Conservation (phyloP, 2,888 invertebrate genomes). For the Leistus spinibarbis region DNA sequence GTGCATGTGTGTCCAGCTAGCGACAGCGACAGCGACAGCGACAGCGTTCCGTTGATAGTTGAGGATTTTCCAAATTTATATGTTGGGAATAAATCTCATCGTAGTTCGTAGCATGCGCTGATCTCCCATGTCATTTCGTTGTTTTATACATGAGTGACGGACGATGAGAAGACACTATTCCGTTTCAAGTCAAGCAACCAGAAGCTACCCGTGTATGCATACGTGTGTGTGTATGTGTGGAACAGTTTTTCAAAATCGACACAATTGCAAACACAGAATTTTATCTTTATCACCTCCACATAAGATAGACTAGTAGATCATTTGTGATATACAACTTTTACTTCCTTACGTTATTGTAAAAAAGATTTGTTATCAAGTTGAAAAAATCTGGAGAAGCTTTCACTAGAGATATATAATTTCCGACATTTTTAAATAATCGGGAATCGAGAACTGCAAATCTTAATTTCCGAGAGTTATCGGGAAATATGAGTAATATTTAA, state of each 20-base stretch:
- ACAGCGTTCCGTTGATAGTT: background rate
- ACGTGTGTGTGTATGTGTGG: background rate
- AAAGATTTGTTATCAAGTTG: too few relatives aligned
- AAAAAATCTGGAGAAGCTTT: too few relatives aligned
- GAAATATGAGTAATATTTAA: too few relatives aligned
- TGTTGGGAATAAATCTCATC: background rate
- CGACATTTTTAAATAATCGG: too few relatives aligned
- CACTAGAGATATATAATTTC: too few relatives aligned
- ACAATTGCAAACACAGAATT: background rate
- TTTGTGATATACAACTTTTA: background rate
- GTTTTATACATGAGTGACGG: constrained; percentile 27
- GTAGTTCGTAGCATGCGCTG: constrained; percentile 1
- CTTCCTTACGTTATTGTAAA: too few relatives aligned
- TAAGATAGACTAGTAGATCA: background rate
- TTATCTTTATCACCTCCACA: background rate
- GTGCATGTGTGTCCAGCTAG: background rate
- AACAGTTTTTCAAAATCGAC: background rate
- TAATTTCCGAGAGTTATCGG: too few relatives aligned
- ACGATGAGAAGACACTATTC: background rate
- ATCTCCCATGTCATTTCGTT: constrained; percentile 16
- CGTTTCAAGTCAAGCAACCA: background rate
- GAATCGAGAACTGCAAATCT: too few relatives aligned
- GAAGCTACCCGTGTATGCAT: too few relatives aligned
- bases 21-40: too few relatives aligned
- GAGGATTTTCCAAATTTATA: constrained; percentile 8